phyloP scores from a whole-genome alignment of 2,888 invertebrate species.

The Noctua pronuba region DNA sequence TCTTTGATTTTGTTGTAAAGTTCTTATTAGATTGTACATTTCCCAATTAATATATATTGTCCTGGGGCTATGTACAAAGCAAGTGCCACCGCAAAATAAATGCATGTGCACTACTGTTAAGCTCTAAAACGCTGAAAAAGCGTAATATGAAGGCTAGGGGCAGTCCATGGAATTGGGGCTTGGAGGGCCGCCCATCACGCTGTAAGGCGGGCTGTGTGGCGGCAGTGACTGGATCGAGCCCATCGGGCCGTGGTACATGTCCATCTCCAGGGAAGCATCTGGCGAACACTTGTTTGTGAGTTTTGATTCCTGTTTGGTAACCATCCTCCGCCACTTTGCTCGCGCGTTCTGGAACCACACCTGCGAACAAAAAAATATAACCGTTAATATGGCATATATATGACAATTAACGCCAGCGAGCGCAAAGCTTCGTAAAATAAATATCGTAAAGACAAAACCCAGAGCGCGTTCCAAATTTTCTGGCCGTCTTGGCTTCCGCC shows the following conservation, averaged over 20 bases:
- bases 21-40: slow-evolving; percentile 6
- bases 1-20: not conserved
- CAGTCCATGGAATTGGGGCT: slow-evolving; percentile 94
- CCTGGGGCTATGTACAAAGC: slow-evolving; percentile 12
- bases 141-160: slow-evolving; percentile 91
- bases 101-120: not conserved
- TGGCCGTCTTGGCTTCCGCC: slow-evolving; percentile 69
- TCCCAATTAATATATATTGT: not conserved
- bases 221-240: slow-evolving; percentile 92
- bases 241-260: slow-evolving; percentile 92
- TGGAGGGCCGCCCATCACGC: slow-evolving; percentile 92
- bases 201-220: slow-evolving; percentile 93
- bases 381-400: slow-evolving; percentile 70
- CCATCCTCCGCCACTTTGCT: slow-evolving; percentile 97
- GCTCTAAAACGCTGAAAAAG: slow-evolving; percentile 81
- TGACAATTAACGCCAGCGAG: slow-evolving; percentile 72
- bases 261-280: slow-evolving; percentile 91
- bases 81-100: slow-evolving; percentile 15
- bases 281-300: slow-evolving; percentile 93
- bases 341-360: slow-evolving; percentile 99
- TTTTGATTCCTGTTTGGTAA: slow-evolving; percentile 95
- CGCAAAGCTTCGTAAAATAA: slow-evolving; percentile 73
- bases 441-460: slow-evolving; percentile 53
- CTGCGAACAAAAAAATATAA: slow-evolving; percentile 91
- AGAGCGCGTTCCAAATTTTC: slow-evolving; percentile 66